Conservation (phyloP, 2,113 vertebrate species). For the Trogon surrucura region DNA sequence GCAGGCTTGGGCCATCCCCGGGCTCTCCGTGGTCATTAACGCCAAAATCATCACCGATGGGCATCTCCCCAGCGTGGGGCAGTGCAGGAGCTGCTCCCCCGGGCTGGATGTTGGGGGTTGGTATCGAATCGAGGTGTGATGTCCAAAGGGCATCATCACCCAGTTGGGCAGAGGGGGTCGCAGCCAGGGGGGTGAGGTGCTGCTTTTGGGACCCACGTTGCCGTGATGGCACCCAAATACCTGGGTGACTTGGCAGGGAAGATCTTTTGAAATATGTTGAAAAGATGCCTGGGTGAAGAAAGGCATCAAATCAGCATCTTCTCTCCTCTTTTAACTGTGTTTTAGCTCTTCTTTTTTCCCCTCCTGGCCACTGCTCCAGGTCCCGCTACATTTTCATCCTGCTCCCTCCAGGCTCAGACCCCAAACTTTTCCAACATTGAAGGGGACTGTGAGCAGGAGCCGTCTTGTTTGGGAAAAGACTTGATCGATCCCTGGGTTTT, state of each 20-base stretch:
- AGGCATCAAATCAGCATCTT: not conserved
- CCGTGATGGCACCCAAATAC: not conserved
- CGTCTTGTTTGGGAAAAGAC: not conserved
- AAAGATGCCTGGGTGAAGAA: not conserved
- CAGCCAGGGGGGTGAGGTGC: fast-evolving
- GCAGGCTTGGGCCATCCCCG: not conserved
- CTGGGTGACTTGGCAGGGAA: not conserved
- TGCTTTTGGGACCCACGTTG: not conserved
- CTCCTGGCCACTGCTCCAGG: not conserved
- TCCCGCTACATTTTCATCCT: not conserved
- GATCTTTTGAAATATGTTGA: not conserved
- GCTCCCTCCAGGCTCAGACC: not conserved
- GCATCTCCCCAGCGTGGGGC: not conserved
- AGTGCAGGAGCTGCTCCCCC: fast-evolving
- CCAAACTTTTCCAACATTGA: not conserved
- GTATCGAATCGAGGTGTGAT: not conserved
- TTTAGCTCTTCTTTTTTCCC: not conserved
- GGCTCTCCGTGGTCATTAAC: not conserved
- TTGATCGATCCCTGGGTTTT: not conserved
- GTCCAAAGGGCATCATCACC: not conserved
- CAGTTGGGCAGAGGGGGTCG: not conserved
- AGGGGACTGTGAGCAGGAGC: not conserved
- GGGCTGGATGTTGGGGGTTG: not conserved
- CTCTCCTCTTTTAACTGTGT: not conserved
- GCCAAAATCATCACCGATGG: not conserved